These are phyloP conservation scores for Rhyzopertha dominica DNA, from an alignment of 1,140 invertebrate species.

Conservation along the genomic window DNA sequence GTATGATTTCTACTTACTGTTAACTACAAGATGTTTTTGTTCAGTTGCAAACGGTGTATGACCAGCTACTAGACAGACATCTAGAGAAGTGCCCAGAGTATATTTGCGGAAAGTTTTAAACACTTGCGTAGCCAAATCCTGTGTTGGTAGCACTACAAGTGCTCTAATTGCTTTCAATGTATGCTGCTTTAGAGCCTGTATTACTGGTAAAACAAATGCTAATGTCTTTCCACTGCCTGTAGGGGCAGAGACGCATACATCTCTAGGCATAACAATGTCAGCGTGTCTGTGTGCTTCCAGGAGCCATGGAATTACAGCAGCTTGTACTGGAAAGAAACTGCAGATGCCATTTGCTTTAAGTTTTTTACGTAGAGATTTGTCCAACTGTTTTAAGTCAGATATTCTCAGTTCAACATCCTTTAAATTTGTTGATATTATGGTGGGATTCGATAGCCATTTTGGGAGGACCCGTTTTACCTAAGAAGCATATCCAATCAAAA, in stretches of 20 bases:
- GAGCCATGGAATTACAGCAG: slow-evolving; percentile 75
- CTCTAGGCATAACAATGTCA: slow-evolving; percentile 63
- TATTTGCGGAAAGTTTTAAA: slow-evolving; percentile 76
- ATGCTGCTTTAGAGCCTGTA: slow-evolving; percentile 62
- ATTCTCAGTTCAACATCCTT: slow-evolving; percentile 55
- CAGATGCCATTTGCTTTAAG: slow-evolving; percentile 69
- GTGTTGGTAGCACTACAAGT: slow-evolving; percentile 84
- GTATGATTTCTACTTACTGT: slow-evolving; percentile 49
- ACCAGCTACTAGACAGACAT: slow-evolving; percentile 69
- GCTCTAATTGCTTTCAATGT: slow-evolving; percentile 65
- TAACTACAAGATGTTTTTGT: slow-evolving; percentile 65
- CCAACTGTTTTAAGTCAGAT: slow-evolving; percentile 56
- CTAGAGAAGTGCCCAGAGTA: slow-evolving; percentile 63
- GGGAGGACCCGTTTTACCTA: slow-evolving; percentile 63
- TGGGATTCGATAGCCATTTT: slow-evolving; percentile 79
- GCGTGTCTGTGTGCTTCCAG: slow-evolving; percentile 58
- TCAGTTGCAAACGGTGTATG: slow-evolving; percentile 68
- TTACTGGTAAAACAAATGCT: slow-evolving; percentile 87
- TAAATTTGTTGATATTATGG: slow-evolving; percentile 67
- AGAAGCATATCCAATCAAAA: slow-evolving; percentile 12
- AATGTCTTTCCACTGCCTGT: slow-evolving; percentile 98
- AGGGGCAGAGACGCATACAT: slow-evolving; percentile 95
- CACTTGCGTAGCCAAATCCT: slow-evolving; percentile 87
- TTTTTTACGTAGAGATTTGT: slow-evolving; percentile 56
- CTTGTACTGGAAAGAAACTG: slow-evolving; percentile 86